Evolutionary conservation across 2,888 invertebrate species (phyloP).

Genomic region (Crocallis elinguaria): DNA sequence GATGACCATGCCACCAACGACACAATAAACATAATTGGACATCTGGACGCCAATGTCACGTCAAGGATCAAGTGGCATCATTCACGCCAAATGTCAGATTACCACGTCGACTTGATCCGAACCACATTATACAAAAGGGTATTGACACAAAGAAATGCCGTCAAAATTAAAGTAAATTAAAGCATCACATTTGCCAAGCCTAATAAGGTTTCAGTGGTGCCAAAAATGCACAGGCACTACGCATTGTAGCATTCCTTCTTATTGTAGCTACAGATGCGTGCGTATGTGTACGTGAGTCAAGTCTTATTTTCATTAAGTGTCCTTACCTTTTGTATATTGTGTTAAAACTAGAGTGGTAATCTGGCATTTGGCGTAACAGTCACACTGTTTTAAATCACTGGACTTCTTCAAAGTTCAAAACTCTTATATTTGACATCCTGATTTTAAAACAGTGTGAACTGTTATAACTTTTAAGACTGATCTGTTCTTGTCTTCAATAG

Average conservation of each 20-base stretch:
- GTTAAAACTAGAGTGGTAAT: constrained; percentile 60
- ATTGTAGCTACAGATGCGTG: not conserved
- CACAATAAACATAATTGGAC: constrained; percentile 73
- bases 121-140: constrained; percentile 35
- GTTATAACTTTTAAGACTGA: constrained; percentile 68
- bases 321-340: constrained; percentile 33
- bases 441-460: constrained; percentile 63
- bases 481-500: constrained; percentile 58
- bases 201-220: not conserved
- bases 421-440: constrained; percentile 47
- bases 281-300: not conserved
- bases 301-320: constrained; percentile 3
- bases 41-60: constrained; percentile 50
- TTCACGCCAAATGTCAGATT: constrained; percentile 79
- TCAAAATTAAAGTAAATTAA: not conserved
- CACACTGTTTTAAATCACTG: constrained; percentile 73
- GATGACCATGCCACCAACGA: constrained; percentile 62
- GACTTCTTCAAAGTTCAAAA: constrained; percentile 52
- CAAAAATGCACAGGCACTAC: too few species aligned
- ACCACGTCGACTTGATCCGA: constrained; percentile 75
- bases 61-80: constrained; percentile 75
- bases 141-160: constrained; percentile 9
- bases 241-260: too few species aligned
- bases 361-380: constrained; percentile 78
- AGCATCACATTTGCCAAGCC: not conserved